Evolutionary conservation across 2,113 vertebrate genomes (phyloP).

Genomic region (Plestiodon gilberti): DNA sequence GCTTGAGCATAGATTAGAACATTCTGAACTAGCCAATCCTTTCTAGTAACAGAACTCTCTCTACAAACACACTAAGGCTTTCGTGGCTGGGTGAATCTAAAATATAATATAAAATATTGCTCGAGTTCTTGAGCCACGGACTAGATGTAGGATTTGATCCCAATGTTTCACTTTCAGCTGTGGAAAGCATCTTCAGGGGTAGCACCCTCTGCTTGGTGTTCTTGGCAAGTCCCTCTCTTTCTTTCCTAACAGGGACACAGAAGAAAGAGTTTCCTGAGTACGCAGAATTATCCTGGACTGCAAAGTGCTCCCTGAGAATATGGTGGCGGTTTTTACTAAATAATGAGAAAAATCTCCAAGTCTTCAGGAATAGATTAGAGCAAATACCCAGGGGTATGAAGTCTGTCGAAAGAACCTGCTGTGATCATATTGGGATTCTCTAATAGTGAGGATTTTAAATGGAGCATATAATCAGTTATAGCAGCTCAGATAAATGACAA

Average conservation of each 20-base stretch:
- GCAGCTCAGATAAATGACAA: conserved; percentile 4
- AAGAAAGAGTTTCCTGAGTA: neutral
- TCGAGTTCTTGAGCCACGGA: no score
- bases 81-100: no score
- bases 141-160: no score
- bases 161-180: no score
- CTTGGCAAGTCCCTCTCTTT: no score
- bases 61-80: no score
- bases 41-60: neutral
- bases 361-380: neutral
- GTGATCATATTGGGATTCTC: neutral
- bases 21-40: neutral
- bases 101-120: no score
- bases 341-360: neutral
- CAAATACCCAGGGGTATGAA: neutral
- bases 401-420: neutral
- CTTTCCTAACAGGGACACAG: neutral
- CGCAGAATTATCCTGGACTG: neutral
- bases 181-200: no score
- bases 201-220: no score
- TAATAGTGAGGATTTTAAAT: neutral
- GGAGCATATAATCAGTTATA: neutral
- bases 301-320: neutral
- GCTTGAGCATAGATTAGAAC: neutral
- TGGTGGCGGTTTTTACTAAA: neutral